Evolutionary conservation across 37 sponge, comb jelly and placozoan genomes (phyloP).

Genomic region (Aplysina aerophoba): DNA sequence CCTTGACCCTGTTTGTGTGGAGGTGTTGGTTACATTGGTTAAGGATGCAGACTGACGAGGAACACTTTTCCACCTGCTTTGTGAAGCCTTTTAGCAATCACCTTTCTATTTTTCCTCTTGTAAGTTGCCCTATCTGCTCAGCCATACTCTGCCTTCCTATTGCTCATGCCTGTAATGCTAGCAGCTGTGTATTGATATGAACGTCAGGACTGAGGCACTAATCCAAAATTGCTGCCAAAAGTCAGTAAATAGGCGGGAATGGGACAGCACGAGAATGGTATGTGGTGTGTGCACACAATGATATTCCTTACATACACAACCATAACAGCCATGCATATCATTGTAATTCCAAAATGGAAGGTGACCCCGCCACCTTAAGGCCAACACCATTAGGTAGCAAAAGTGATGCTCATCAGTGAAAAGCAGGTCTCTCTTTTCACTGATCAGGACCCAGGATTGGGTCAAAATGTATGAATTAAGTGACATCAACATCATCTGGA

Average conservation of each 20-base stretch:
- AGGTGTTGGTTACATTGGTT: not conserved
- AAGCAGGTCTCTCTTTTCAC: too few relatives aligned
- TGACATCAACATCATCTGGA: too few relatives aligned
- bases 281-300: not conserved
- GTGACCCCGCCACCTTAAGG: constrained; percentile 7
- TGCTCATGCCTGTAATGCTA: not conserved
- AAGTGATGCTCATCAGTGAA: too few relatives aligned
- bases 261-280: not conserved
- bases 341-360: not conserved
- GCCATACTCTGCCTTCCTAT: not conserved
- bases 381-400: too few relatives aligned
- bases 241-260: not conserved
- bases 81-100: not conserved
- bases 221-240: too few relatives aligned
- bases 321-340: not conserved
- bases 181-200: too few relatives aligned
- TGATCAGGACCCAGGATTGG: too few relatives aligned
- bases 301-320: not conserved
- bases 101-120: not conserved
- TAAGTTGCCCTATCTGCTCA: not conserved
- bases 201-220: too few relatives aligned
- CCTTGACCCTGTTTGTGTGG: not conserved
- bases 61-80: not conserved
- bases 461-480: too few relatives aligned
- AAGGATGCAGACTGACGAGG: not conserved